Conservation (phyloP, 2,113 vertebrate genomes). For the Anguilla japonica region DNA sequence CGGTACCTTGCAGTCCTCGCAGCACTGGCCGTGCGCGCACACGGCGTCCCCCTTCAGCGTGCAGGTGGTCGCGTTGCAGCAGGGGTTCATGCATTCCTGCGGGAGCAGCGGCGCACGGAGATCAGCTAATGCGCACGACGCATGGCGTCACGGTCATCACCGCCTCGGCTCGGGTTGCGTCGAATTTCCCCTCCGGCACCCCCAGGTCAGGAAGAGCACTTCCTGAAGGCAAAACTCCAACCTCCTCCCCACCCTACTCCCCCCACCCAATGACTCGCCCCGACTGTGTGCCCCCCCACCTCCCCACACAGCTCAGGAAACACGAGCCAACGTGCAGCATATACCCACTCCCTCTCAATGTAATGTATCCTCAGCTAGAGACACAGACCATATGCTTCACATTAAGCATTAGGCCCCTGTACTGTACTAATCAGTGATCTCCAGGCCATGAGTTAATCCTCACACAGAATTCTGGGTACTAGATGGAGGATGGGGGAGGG, state of each 20-base stretch:
- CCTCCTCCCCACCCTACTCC: neutral
- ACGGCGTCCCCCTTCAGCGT: slow-evolving; percentile 67
- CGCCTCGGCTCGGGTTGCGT: neutral
- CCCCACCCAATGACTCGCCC: neutral
- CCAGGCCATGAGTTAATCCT: neutral
- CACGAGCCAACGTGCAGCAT: neutral
- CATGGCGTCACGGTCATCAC: neutral
- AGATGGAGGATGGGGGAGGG: neutral
- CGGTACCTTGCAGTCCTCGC: slow-evolving; percentile 72
- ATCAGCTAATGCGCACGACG: neutral
- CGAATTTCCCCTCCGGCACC: neutral
- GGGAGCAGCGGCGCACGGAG: neutral
- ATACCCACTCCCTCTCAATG: slow-evolving; percentile 3
- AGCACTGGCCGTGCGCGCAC: slow-evolving; percentile 78
- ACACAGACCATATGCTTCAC: slow-evolving; percentile 45
- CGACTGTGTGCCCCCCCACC: neutral
- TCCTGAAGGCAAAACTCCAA: neutral
- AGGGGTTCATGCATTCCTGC: slow-evolving; percentile 75
- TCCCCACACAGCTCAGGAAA: neutral
- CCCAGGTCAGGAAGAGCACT: neutral
- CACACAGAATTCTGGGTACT: neutral
- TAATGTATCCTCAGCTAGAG: slow-evolving; percentile 27
- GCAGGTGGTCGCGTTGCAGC: slow-evolving; percentile 77
- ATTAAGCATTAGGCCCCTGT: slow-evolving; percentile 33
- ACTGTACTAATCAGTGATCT: slow-evolving; percentile 38